Evolutionary conservation across 2,888 invertebrate genomes (phyloP).

Genomic region (Bruchidius siliquastri): DNA sequence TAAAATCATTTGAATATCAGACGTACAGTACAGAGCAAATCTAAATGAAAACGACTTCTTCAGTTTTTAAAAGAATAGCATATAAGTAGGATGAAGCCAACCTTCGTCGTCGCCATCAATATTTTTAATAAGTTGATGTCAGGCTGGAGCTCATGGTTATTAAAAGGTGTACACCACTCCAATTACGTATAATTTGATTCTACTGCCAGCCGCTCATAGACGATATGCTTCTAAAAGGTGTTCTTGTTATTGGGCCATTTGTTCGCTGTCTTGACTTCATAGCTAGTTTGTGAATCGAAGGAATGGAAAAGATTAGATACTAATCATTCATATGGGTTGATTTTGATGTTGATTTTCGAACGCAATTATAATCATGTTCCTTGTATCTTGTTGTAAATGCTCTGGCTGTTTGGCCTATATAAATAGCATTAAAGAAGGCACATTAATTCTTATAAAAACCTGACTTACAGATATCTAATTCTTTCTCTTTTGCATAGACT

Average conservation of each 20-base stretch:
- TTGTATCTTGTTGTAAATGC: too few species aligned
- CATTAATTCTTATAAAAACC: too few species aligned
- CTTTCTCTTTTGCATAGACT: too few species aligned
- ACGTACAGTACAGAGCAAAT: too few species aligned
- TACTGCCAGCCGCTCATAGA: background rate
- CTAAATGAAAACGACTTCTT: background rate
- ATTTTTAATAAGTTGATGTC: background rate
- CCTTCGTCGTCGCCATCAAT: background rate
- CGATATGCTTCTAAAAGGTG: background rate
- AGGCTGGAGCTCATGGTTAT: background rate
- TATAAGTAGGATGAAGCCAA: background rate
- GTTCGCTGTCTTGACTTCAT: background rate
- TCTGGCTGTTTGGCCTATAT: too few species aligned
- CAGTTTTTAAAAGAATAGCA: background rate
- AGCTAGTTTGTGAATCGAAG: background rate
- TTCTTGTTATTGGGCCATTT: background rate
- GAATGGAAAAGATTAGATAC: too few species aligned
- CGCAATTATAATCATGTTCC: too few species aligned
- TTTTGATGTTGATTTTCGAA: too few species aligned
- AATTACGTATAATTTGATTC: background rate
- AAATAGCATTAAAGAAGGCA: too few species aligned
- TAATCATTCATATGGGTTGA: too few species aligned
- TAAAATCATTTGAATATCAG: too few species aligned
- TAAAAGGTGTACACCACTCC: background rate
- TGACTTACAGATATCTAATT: too few species aligned